Evolutionary conservation across 2,797 vertebrate genomes (phyloP).

Genomic region (Xenentodon cancila): DNA sequence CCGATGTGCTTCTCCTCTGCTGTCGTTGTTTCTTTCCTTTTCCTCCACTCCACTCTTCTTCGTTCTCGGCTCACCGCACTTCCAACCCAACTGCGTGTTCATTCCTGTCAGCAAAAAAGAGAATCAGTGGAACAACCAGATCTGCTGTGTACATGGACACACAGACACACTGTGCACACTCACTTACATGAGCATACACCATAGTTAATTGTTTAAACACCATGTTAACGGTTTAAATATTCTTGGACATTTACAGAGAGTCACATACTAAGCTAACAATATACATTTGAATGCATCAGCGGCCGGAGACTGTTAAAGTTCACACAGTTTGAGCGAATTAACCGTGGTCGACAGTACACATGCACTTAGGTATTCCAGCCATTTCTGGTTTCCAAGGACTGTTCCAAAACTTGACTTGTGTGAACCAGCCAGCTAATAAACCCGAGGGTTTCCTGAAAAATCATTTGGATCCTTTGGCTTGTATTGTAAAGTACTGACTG

Average conservation of each 20-base stretch:
- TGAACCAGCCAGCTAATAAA: not conserved
- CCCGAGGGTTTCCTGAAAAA: not conserved
- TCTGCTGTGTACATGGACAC: slow-evolving; percentile 29
- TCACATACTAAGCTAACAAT: slow-evolving; percentile 36
- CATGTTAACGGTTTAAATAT: slow-evolving; percentile 42
- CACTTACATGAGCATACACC: slow-evolving; percentile 2
- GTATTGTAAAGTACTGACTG: not conserved
- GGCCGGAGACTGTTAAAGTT: slow-evolving; percentile 66
- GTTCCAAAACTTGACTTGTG: not conserved
- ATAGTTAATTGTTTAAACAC: slow-evolving; percentile 32
- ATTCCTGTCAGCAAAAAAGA: slow-evolving; percentile 75
- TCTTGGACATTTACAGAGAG: slow-evolving; percentile 32
- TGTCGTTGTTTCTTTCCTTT: slow-evolving; percentile 62
- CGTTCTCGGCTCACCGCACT: slow-evolving; percentile 64
- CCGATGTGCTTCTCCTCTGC: slow-evolving; percentile 73
- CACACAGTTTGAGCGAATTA: slow-evolving; percentile 65
- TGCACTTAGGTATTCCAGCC: slow-evolving; percentile 44
- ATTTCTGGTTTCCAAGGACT: slow-evolving; percentile 12
- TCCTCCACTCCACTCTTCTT: slow-evolving; percentile 51
- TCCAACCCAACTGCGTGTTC: slow-evolving; percentile 65
- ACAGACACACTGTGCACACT: slow-evolving; percentile 3
- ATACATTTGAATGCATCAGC: slow-evolving; percentile 51
- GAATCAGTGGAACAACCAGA: slow-evolving; percentile 65
- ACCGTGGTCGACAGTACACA: slow-evolving; percentile 42
- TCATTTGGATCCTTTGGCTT: too few species aligned